These are phyloP conservation scores for Panagrolaimus sp. DNA, from an alignment of 1,140 invertebrate species.

Conservation along the genomic window DNA sequence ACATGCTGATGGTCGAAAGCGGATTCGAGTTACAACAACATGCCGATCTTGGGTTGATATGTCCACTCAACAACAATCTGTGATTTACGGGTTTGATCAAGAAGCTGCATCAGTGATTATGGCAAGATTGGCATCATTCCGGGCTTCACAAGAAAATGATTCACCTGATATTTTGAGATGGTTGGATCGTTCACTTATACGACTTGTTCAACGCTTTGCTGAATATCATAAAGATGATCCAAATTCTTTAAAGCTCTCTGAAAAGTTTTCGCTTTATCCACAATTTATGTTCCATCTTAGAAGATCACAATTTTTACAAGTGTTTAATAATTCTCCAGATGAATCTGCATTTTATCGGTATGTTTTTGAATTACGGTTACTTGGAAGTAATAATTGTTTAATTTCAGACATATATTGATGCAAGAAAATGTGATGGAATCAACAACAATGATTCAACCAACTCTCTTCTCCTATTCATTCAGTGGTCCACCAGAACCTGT, in stretches of 20 bases:
- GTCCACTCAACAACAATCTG: conserved; percentile 63
- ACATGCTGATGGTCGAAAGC: conserved; percentile 87
- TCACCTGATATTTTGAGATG: conserved; percentile 92
- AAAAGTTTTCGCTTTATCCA: conserved; percentile 95
- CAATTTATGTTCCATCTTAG: conserved; percentile 99
- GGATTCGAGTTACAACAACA: conserved; percentile 90
- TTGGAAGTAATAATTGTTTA: conserved; percentile 10
- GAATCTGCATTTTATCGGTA: conserved; percentile 97
- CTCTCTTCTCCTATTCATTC: conserved; percentile 95
- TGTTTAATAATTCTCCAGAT: conserved; percentile 99
- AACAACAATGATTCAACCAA: conserved; percentile 98
- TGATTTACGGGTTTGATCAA: conserved; percentile 69
- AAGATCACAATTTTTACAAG: conserved; percentile 96
- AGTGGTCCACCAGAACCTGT: conserved; percentile 94
- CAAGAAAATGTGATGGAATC: conserved; percentile 93
- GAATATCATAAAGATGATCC: conserved; percentile 96
- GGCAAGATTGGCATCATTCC: conserved; percentile 88
- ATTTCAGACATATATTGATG: conserved; percentile 84
- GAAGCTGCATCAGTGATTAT: conserved; percentile 85
- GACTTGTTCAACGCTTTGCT: conserved; percentile 96
- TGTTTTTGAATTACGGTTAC: conserved; percentile 11
- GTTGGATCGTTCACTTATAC: conserved; percentile 94
- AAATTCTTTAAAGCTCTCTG: conserved; percentile 84
- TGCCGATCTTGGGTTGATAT: conserved; percentile 75
- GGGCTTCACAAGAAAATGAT: conserved; percentile 86